Evolutionary conservation across 2,113 vertebrate species (phyloP).

Genomic region (Cavia aperea): DNA sequence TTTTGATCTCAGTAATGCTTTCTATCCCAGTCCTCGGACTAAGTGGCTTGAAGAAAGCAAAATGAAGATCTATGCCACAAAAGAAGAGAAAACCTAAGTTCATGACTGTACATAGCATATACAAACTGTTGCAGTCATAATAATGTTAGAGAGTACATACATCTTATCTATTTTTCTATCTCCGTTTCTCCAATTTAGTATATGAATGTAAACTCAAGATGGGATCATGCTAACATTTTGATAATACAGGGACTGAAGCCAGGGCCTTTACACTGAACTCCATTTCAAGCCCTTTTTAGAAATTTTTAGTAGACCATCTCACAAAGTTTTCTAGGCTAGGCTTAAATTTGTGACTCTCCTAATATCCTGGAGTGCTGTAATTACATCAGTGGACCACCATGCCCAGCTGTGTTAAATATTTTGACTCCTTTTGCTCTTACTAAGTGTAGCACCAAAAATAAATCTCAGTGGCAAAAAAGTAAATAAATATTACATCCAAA

Average conservation of each 20-base stretch:
- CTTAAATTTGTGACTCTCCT: not conserved
- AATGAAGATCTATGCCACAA: not conserved
- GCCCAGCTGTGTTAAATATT: not conserved
- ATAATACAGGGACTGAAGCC: not conserved
- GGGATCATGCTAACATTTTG: not conserved
- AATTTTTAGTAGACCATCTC: not conserved
- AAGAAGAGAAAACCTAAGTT: not conserved
- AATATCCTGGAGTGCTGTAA: not conserved
- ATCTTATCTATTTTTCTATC: not conserved
- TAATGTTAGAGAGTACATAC: not conserved
- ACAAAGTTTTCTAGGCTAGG: not conserved
- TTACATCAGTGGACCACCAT: not conserved
- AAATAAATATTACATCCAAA: not conserved
- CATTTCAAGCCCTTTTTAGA: not conserved
- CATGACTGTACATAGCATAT: not conserved
- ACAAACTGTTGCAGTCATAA: not conserved
- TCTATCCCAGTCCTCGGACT: not conserved
- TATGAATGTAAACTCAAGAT: not conserved
- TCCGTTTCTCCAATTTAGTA: not conserved
- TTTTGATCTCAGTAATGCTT: not conserved
- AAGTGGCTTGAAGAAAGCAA: slow-evolving; percentile 7
- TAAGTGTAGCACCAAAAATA: not conserved
- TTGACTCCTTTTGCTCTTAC: not conserved
- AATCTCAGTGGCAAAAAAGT: not conserved
- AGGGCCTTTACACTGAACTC: not conserved